These are phyloP conservation scores for Antheraea mylitta DNA, from an alignment of 1,140 invertebrate genomes.

Conservation along the genomic window DNA sequence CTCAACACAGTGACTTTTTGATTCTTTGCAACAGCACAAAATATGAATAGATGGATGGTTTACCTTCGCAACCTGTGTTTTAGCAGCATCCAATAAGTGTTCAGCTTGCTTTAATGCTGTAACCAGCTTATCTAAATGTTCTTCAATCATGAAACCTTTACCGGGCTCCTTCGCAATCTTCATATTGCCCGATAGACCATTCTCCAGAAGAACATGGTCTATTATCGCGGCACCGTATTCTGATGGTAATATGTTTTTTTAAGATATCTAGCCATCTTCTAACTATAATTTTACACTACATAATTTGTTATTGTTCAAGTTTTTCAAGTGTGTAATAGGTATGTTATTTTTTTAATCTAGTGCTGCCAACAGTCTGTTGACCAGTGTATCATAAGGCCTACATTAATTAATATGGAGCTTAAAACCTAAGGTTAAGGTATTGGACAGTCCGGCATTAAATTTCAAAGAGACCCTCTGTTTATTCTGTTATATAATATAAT, in stretches of 20 bases:
- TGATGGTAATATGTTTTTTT: slow-evolving; percentile 41
- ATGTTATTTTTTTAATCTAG: no score
- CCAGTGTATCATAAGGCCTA: no score
- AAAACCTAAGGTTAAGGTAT: no score
- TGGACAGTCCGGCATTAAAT: no score
- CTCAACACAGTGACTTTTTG: no score
- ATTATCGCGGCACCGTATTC: slow-evolving; percentile 94
- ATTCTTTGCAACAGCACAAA: no score
- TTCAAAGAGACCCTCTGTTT: no score
- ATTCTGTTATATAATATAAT: no score
- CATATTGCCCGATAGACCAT: slow-evolving; percentile 82
- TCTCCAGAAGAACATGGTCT: slow-evolving; percentile 90
- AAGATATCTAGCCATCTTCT: neutral
- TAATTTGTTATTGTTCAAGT: neutral
- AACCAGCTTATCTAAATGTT: slow-evolving; percentile 84
- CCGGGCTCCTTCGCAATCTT: slow-evolving; percentile 48
- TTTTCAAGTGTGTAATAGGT: no score
- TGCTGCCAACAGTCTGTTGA: no score
- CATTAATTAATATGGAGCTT: no score
- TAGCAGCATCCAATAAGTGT: slow-evolving; percentile 80
- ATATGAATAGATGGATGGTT: neutral
- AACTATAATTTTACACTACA: neutral
- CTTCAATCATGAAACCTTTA: slow-evolving; percentile 81
- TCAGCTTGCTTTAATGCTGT: slow-evolving; percentile 86
- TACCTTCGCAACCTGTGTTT: slow-evolving; percentile 75